phyloP scores from a whole-genome alignment of 2,797 vertebrate species.

The Mormyrus hasselquistii region DNA sequence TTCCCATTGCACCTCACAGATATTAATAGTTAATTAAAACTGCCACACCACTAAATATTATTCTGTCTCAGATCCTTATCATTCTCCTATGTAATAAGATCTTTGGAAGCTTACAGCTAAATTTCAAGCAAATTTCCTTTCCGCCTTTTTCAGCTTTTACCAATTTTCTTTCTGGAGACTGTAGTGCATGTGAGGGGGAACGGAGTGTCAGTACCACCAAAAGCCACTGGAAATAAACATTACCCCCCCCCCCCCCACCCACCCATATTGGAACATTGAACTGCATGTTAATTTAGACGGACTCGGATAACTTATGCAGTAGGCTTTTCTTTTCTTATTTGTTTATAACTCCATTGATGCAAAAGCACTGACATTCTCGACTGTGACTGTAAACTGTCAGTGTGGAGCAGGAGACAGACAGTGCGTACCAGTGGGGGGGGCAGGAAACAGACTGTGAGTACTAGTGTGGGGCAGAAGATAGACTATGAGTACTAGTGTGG shows the following conservation, averaged over 20 bases:
- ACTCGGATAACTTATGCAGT: background rate
- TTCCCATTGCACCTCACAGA: conserved; percentile 46
- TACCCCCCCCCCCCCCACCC: background rate
- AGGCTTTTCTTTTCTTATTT: background rate
- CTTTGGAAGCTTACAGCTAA: conserved; percentile 80
- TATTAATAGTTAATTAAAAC: conserved; percentile 94
- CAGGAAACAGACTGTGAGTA: background rate
- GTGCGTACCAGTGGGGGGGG: background rate
- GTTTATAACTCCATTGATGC: background rate
- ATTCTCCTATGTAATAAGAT: conserved; percentile 87
- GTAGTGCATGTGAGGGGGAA: conserved; percentile 1
- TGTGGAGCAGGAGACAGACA: background rate
- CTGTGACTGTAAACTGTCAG: background rate
- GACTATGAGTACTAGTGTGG: background rate
- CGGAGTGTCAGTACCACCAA: background rate
- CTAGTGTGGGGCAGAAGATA: background rate
- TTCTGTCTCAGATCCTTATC: conserved; percentile 96
- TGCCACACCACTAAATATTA: conserved; percentile 98
- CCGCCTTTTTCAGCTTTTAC: conserved; percentile 59
- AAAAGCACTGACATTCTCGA: background rate
- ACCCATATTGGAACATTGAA: background rate
- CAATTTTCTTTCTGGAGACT: conserved; percentile 14
- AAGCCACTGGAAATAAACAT: background rate
- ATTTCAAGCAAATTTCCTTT: conserved; percentile 84
- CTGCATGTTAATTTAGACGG: background rate